These are phyloP conservation scores for Camelus dromedarius DNA, from an alignment of 2,113 vertebrate species.

Conservation along the genomic window DNA sequence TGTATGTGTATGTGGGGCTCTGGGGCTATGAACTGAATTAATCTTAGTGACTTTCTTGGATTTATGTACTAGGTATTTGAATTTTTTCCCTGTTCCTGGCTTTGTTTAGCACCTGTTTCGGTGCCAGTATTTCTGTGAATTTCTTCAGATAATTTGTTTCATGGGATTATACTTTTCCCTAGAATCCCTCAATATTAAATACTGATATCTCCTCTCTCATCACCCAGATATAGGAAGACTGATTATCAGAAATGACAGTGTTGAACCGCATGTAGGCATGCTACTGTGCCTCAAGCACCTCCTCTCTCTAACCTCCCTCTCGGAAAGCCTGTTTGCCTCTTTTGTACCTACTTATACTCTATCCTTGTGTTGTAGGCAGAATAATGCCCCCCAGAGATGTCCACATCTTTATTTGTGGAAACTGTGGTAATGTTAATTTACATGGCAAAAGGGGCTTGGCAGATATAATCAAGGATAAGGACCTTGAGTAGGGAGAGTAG, in stretches of 20 bases:
- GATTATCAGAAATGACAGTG: background rate
- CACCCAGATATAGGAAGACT: background rate
- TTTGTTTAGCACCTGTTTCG: background rate
- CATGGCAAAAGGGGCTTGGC: background rate
- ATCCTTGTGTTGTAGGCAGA: background rate
- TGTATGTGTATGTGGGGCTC: background rate
- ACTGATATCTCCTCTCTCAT: background rate
- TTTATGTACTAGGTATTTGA: background rate
- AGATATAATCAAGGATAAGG: background rate
- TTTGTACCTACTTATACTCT: background rate
- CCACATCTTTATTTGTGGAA: background rate
- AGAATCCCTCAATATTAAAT: background rate
- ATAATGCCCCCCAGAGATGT: background rate
- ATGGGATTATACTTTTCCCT: background rate
- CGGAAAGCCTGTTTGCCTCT: background rate
- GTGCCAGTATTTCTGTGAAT: background rate
- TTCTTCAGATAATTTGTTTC: conserved; percentile 15
- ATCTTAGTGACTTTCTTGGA: background rate
- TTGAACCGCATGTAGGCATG: background rate
- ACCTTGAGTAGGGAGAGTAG: background rate
- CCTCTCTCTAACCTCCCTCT: background rate
- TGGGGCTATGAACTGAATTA: background rate
- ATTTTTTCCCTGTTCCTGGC: background rate
- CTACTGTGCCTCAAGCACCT: background rate
- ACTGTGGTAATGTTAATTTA: background rate